Evolutionary conservation across 2,888 invertebrate species (phyloP).

Genomic region (Dryobota labecula): DNA sequence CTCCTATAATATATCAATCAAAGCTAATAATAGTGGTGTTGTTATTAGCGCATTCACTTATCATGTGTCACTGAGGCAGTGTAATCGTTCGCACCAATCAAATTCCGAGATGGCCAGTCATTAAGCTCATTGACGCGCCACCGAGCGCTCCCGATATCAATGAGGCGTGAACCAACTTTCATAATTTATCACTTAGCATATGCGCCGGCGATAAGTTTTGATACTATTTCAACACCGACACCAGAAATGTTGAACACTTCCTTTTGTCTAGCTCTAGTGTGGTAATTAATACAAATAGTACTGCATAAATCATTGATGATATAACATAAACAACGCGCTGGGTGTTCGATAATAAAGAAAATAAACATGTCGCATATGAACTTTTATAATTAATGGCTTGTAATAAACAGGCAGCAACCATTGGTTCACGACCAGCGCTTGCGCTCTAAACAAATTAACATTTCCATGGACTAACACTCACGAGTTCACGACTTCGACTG

Average conservation of each 20-base stretch:
- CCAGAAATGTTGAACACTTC: constrained; percentile 48
- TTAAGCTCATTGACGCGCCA: constrained; percentile 81
- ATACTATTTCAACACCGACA: constrained; percentile 61
- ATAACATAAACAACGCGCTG: constrained; percentile 60
- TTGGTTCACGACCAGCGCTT: constrained; percentile 43
- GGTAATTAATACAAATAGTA: constrained; percentile 50
- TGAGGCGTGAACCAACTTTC: constrained; percentile 75
- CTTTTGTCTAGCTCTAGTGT: constrained; percentile 46
- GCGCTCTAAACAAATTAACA: constrained; percentile 55
- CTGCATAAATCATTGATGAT: constrained; percentile 55
- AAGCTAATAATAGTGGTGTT: constrained; percentile 67
- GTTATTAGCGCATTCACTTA: constrained; percentile 79
- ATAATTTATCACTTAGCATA: constrained; percentile 70
- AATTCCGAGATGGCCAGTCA: constrained; percentile 74
- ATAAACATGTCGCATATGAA: constrained; percentile 61
- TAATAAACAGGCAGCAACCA: constrained; percentile 57
- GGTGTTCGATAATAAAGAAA: constrained; percentile 60
- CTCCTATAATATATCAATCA: constrained; percentile 67
- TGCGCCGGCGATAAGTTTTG: constrained; percentile 62
- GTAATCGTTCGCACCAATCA: constrained; percentile 76
- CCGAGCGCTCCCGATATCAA: constrained; percentile 74
- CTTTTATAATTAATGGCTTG: constrained; percentile 63
- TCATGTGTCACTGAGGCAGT: constrained; percentile 74
- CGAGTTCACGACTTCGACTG: constrained; percentile 47
- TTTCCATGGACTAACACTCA: constrained; percentile 45